These are phyloP conservation scores for Microtus oregoni DNA, from an alignment of 2,113 vertebrate species.

Conservation along the genomic window DNA sequence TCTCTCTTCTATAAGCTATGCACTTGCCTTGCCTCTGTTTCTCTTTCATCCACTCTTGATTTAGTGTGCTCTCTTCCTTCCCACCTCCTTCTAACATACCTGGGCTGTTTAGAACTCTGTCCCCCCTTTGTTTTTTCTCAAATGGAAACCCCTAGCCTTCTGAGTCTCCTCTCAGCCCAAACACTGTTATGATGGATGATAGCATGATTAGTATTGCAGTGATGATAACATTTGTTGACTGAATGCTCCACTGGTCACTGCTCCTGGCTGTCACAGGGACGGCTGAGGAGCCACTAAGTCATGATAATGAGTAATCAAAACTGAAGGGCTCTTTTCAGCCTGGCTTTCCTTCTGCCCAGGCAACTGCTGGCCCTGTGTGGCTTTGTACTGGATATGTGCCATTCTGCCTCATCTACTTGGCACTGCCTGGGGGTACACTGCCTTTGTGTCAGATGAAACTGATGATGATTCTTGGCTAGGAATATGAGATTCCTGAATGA, in stretches of 20 bases:
- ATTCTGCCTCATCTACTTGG: constrained; percentile 59
- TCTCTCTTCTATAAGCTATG: background rate
- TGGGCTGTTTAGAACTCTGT: background rate
- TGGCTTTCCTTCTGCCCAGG: constrained; percentile 51
- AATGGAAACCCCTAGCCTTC: constrained; percentile 51
- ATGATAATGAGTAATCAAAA: constrained; percentile 77
- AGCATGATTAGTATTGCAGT: constrained; percentile 71
- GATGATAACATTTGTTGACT: constrained; percentile 81
- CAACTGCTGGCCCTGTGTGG: background rate
- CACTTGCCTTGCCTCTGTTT: background rate
- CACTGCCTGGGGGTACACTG: constrained; percentile 63
- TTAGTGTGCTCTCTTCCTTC: background rate
- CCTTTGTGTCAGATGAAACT: constrained; percentile 62
- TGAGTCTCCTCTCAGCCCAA: constrained; percentile 58
- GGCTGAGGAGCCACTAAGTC: constrained; percentile 72
- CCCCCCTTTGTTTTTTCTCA: constrained; percentile 46
- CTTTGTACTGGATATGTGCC: constrained; percentile 63
- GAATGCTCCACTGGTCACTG: constrained; percentile 74
- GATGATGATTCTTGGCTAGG: constrained; percentile 69
- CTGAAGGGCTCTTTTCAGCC: constrained; percentile 73
- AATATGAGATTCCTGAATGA: constrained; percentile 66
- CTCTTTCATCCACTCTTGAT: constrained; percentile 9
- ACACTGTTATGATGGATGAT: constrained; percentile 63
- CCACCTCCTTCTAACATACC: background rate
- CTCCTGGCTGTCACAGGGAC: constrained; percentile 67